Conservation (phyloP, 2,113 vertebrate species). For the Acanthochromis polyacanthus region DNA sequence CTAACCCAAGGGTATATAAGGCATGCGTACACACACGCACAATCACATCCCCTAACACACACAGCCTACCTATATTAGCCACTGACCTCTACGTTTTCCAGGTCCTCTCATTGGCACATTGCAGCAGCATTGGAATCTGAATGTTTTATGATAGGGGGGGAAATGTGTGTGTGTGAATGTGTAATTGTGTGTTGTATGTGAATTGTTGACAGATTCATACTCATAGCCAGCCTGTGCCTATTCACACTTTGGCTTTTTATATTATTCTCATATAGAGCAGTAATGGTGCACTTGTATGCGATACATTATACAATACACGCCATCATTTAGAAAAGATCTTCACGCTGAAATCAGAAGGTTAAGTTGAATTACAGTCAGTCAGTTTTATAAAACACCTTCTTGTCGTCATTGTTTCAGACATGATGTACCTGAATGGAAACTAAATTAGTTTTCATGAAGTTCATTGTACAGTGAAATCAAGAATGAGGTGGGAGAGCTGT, state of each 20-base stretch:
- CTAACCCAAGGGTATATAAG: slow-evolving; percentile 81
- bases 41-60: slow-evolving; percentile 35
- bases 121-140: slow-evolving; percentile 57
- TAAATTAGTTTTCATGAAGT: neutral
- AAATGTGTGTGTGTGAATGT: slow-evolving; percentile 11
- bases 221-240: neutral
- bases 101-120: slow-evolving; percentile 67
- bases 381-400: neutral
- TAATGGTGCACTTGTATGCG: neutral
- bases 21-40: slow-evolving; percentile 58
- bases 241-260: neutral
- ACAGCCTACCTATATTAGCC: slow-evolving; percentile 64
- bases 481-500: neutral
- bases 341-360: neutral
- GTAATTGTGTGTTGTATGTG: slow-evolving; percentile 2
- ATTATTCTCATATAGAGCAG: neutral
- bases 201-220: slow-evolving; percentile 9
- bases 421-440: neutral
- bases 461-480: neutral
- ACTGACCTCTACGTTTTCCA: slow-evolving; percentile 69
- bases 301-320: neutral
- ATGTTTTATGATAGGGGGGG: slow-evolving; percentile 65
- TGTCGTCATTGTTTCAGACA: neutral
- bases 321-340: neutral
- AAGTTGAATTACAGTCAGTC: too few relatives aligned